phyloP scores from a whole-genome alignment of 2,888 invertebrate genomes.

The Apamea crenata region DNA sequence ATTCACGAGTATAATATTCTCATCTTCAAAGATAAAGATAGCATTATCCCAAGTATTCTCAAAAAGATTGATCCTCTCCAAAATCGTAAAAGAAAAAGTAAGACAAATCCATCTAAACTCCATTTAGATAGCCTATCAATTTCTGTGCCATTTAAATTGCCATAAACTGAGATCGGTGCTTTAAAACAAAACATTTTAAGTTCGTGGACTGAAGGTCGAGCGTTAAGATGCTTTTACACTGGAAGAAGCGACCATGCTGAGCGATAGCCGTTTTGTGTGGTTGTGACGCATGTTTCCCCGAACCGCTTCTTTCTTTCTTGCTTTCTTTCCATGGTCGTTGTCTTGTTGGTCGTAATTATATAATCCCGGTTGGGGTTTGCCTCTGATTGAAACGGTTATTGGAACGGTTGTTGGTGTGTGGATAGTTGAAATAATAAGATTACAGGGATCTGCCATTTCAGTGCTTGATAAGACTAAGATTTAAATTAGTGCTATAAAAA shows the following conservation, averaged over 20 bases:
- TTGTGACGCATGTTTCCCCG: too few species aligned
- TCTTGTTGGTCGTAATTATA: neutral
- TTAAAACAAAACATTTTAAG: constrained; percentile 68
- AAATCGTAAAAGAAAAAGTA: constrained; percentile 51
- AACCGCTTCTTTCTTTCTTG: too few species aligned
- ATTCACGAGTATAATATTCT: constrained; percentile 13
- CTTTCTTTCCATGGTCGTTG: neutral
- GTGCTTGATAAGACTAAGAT: neutral
- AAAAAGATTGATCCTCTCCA: constrained; percentile 35
- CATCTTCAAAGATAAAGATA: constrained; percentile 21
- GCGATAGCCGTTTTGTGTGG: too few species aligned
- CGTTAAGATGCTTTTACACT: constrained; percentile 31
- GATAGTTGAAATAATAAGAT: neutral
- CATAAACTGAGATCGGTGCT: constrained; percentile 63
- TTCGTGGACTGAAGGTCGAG: constrained; percentile 47
- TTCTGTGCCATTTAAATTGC: constrained; percentile 64
- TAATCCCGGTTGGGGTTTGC: neutral
- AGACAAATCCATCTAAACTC: constrained; percentile 56
- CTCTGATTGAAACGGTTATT: neutral
- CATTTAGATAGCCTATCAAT: constrained; percentile 67
- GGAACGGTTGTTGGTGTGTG: too few species aligned
- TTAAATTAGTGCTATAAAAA: neutral
- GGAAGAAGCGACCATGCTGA: neutral
- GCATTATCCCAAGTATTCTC: constrained; percentile 16
- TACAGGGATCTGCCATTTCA: neutral